Conservation (phyloP, 2,113 vertebrate genomes). For the Oenanthe oenanthe region DNA sequence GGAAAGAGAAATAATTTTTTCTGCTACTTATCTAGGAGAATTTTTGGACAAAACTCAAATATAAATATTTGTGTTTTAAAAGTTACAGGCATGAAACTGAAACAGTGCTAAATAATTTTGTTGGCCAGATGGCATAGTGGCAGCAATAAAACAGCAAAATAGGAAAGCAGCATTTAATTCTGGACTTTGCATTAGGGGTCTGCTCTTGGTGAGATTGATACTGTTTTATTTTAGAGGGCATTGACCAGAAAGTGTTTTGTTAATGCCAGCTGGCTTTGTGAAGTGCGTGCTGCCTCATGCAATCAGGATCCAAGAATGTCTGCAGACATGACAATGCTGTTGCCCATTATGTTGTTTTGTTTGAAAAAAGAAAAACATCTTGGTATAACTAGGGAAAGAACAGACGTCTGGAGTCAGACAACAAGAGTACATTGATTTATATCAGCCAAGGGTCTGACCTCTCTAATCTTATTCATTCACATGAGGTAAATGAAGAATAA, state of each 20-base stretch:
- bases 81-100: conserved; percentile 21
- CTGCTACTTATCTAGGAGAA: conserved; percentile 1
- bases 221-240: conserved; percentile 52
- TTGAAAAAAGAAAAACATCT: conserved; percentile 15
- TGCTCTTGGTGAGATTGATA: conserved; percentile 41
- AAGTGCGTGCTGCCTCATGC: conserved; percentile 8
- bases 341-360: not conserved
- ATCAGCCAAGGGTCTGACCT: not conserved
- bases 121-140: conserved; percentile 10
- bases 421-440: not conserved
- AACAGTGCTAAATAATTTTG: conserved; percentile 4
- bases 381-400: not conserved
- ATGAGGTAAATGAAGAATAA: not conserved
- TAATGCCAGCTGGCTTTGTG: conserved; percentile 59
- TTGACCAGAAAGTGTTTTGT: conserved; percentile 54
- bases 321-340: conserved; percentile 10
- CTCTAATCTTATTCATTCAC: not conserved
- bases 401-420: not conserved
- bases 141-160: not conserved
- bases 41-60: conserved; percentile 4
- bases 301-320: conserved; percentile 10
- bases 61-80: conserved; percentile 45
- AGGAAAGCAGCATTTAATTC: conserved; percentile 13
- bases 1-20: conserved; percentile 1
- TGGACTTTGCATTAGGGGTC: not conserved